Base-by-base conservation (phyloP, 2,113 vertebrate genomes). In the Mandrillus leucophaeus region DNA sequence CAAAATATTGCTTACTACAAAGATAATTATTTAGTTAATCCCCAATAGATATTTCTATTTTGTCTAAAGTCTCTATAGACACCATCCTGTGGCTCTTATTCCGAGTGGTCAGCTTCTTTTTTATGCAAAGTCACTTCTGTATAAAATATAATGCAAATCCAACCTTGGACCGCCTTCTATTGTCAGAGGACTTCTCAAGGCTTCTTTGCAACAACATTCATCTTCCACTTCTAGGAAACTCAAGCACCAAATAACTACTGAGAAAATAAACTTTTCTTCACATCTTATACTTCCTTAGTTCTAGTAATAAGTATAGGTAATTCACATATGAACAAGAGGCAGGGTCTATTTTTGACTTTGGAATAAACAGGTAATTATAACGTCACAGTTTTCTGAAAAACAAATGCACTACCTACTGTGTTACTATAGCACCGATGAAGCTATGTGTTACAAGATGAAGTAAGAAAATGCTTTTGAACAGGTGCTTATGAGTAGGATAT, bases 1-100 rank as follows among this genome's bases (percentile, higher is more conserved):
- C 27, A 64, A 27, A 64, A 32, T 27, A 64, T 90, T 94, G 55
- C 12, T 23, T 32, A 81, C 20, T 87, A 79, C 16, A 82, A 68
- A 88, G 50, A 64, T 13, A 95, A 70, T 48, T 57, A 70, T 73
- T 78, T 95, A 78, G 83, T 95, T 96, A 96, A 92, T 93, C 11
- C 17, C 79, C 50, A 80, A 4, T 18, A 93, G 32, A 35, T 57
- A 72, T 40, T 95, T 73, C 11, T 50, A 18, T 68, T 94, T 75
- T 90, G 20, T 43, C n/a, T 40, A 70, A 64, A 87, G 25, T 83
- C 25, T 82, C 38, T 79, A 59, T 70, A 80, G 30, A 5, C 13
- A 66, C 8, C 52, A n/a, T 68, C 6, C n/a, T 45, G 6, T n/a
- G 25, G 32, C 50, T 87, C 7, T 97, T 83, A 32, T 5, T 75